Percentiles rank a stretch among this genome's conserved stretches.
Evolutionary conservation across 2,888 invertebrate species (phyloP).

Genomic region (Smittia sp.): DNA sequence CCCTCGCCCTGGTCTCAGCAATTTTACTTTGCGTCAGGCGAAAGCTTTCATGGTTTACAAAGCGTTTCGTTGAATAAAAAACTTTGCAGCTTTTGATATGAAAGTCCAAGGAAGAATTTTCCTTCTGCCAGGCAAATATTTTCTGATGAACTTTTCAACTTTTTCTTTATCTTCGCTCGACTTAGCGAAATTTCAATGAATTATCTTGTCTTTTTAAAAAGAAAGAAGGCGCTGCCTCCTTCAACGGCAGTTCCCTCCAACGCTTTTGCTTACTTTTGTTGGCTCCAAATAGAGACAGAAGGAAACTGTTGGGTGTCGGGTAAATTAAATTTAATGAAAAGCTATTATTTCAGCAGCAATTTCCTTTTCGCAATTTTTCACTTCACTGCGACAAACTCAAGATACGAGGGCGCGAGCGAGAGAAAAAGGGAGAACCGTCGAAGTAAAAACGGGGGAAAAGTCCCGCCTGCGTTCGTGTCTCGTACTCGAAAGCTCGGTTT

Average conservation of each 20-base stretch:
- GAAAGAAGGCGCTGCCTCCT: too few relatives aligned
- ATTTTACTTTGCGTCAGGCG: background rate
- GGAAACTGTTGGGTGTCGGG: background rate
- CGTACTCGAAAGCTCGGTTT: constrained; percentile 18
- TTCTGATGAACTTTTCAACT: too few relatives aligned
- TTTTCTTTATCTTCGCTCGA: too few relatives aligned
- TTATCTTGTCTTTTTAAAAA: too few relatives aligned
- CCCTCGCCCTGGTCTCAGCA: background rate
- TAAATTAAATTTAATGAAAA: constrained; percentile 36
- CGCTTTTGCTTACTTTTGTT: too few relatives aligned
- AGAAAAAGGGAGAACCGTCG: background rate
- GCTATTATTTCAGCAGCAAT: constrained; percentile 12
- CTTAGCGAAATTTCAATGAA: too few relatives aligned
- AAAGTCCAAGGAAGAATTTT: too few relatives aligned
- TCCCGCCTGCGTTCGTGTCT: background rate
- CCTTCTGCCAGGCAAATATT: too few relatives aligned
- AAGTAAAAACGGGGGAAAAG: background rate
- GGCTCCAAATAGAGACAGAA: background rate
- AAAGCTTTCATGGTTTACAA: too few relatives aligned
- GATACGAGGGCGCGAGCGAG: background rate
- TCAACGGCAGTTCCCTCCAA: too few relatives aligned
- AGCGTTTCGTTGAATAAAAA: too few relatives aligned
- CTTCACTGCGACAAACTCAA: constrained; percentile 18
- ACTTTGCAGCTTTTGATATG: too few relatives aligned
- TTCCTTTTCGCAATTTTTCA: constrained; percentile 26